A percentile compares a stretch with the other conserved stretches of the same genome.
Conservation (phyloP, 2,113 vertebrate species). For the Prochilodus magdalenae region DNA sequence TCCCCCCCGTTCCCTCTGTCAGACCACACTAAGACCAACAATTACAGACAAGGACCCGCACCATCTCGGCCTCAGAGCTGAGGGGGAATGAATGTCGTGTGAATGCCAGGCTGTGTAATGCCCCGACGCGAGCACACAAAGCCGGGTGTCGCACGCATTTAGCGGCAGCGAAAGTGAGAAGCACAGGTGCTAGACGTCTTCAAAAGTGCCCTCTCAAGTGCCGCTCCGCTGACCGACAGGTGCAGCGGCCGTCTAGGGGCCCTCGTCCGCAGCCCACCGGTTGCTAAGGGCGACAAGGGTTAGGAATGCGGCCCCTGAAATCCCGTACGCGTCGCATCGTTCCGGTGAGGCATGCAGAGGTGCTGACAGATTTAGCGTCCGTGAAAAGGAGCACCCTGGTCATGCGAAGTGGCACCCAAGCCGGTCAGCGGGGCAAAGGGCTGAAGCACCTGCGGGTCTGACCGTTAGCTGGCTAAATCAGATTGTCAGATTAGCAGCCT, state of each 20-base stretch:
- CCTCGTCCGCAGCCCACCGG: background rate
- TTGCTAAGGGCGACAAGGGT: background rate
- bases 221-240: background rate
- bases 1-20: background rate
- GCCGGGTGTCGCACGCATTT: background rate
- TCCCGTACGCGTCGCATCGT: background rate
- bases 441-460: slow-evolving; percentile 18
- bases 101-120: no score
- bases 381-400: slow-evolving; percentile 15
- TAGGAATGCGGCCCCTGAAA: background rate
- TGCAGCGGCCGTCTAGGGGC: background rate
- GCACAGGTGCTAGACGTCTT: slow-evolving; percentile 19
- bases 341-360: slow-evolving; percentile 2
- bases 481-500: slow-evolving; percentile 34
- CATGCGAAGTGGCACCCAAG: slow-evolving; percentile 18
- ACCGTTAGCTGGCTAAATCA: background rate
- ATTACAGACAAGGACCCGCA: background rate
- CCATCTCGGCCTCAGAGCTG: background rate
- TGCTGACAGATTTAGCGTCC: slow-evolving; percentile 41
- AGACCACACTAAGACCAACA: background rate
- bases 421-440: slow-evolving; percentile 1
- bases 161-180: background rate
- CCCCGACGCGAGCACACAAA: no score
- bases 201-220: background rate
- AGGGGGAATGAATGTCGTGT: no score